phyloP scores from a whole-genome alignment of 2,888 invertebrate species.

The Aradus depressus region DNA sequence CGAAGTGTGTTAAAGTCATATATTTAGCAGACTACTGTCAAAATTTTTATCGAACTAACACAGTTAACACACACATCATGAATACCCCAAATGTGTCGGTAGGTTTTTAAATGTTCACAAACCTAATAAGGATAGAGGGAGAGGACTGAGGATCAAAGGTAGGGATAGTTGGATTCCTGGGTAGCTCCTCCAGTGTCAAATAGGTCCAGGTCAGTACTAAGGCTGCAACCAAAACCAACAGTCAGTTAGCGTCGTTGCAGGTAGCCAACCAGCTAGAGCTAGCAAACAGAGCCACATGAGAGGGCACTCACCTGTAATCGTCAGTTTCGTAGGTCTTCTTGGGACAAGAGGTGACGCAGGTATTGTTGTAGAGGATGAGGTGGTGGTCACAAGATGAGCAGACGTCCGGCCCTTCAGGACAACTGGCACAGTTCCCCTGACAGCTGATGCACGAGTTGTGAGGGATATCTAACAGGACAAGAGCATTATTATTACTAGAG shows the following conservation, averaged over 20 bases:
- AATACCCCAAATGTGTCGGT: too few relatives aligned
- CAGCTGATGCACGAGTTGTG: conserved; percentile 72
- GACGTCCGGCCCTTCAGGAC: conserved; percentile 67
- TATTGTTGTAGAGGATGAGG: conserved; percentile 66
- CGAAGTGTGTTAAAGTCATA: too few relatives aligned
- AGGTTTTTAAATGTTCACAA: too few relatives aligned
- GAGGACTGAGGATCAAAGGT: conserved; percentile 16
- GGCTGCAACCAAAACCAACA: conserved; percentile 4
- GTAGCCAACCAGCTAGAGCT: neutral
- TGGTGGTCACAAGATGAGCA: conserved; percentile 85
- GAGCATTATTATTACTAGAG: neutral
- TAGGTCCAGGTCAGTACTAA: conserved; percentile 9
- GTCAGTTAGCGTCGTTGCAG: neutral
- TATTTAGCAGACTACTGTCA: too few relatives aligned
- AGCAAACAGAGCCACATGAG: neutral
- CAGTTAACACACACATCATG: too few relatives aligned
- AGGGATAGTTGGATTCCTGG: conserved; percentile 13
- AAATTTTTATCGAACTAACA: too few relatives aligned
- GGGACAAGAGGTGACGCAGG: conserved; percentile 75
- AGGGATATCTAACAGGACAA: conserved; percentile 43
- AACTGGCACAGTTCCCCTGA: conserved; percentile 74
- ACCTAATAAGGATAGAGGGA: too few relatives aligned
- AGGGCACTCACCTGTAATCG: conserved; percentile 55
- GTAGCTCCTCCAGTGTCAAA: conserved; percentile 3
- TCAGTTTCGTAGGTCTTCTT: conserved; percentile 71